A percentile compares a stretch with the other conserved stretches of the same genome.
Evolutionary conservation across 2,797 vertebrate species (phyloP).

Genomic region (Enteromius anoplus): DNA sequence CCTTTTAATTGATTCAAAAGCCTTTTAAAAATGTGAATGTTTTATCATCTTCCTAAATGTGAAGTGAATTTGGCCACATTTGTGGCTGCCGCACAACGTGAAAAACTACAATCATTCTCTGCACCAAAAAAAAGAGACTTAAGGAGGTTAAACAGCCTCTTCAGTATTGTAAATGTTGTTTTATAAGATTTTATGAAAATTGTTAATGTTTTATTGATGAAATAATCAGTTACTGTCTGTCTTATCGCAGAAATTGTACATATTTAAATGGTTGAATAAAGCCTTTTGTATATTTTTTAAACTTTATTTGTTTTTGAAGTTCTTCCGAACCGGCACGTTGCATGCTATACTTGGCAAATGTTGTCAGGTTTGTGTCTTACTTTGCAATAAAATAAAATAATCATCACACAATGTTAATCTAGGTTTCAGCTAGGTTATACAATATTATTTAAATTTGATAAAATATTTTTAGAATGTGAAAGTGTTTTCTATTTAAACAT

Average conservation of each 20-base stretch:
- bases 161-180: conserved; percentile 32
- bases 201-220: conserved; percentile 51
- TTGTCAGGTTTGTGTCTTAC: background rate
- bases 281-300: conserved; percentile 44
- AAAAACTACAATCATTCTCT: conserved; percentile 47
- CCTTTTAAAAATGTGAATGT: conserved; percentile 13
- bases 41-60: conserved; percentile 46
- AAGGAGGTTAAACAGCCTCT: conserved; percentile 29
- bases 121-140: conserved; percentile 53
- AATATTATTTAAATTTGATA: too few relatives aligned
- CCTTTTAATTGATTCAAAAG: conserved; percentile 27
- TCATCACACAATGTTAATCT: background rate
- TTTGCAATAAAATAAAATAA: too few relatives aligned
- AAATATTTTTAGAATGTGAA: background rate
- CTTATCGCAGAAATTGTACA: conserved; percentile 52
- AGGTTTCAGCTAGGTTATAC: background rate
- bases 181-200: conserved; percentile 42
- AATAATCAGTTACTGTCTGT: conserved; percentile 10
- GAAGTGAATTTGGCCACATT: conserved; percentile 42
- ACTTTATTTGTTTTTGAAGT: too few relatives aligned
- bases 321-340: background rate
- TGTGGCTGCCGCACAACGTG: conserved; percentile 47
- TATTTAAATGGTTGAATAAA: conserved; percentile 62
- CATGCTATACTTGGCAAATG: background rate
- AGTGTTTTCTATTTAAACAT: too few relatives aligned